Evolutionary conservation across 2,113 vertebrate species (phyloP), one percentile per base, ranked within the genome.

Genomic region (Cacatua alba): DNA sequence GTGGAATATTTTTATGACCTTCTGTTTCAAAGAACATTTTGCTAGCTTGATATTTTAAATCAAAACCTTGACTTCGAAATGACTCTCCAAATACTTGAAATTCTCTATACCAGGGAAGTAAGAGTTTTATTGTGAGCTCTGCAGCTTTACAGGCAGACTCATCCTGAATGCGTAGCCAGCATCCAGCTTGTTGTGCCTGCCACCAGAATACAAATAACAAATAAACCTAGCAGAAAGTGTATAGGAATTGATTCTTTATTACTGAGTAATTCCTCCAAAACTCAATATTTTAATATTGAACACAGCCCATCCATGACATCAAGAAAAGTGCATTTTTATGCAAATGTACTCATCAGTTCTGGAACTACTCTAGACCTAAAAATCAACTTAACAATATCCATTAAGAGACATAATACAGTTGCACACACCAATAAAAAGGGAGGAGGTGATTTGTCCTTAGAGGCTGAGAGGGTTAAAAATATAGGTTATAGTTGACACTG

Each of bases 311-410:
- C 88, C 82, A 86, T 93, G 80, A 93, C 69, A 86, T 49, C 44
- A 49, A 84, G 11, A 95, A 88, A 33, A 79, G 77, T 71, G 64
- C 75, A 17, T 88, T 76, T 90, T 93, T 88, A 95, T 93, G 80
- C 44, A 96, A 92, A 95, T 72, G 19, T 48, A 93, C 88, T 88
- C 21, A 63, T 92, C 77, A 81, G 52, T 79, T 91, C 69, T 92
- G 80, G 82, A 96, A 68, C 17, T 8, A 64, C 11, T 88, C 39
- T 88, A 86, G 85, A 39, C 60, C 82, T 95, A 87, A 93, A 96
- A 92, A 93, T 90, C 72, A 75, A 92, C 86, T 94, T 94, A 95
- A 83, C 71, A 82, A 53, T 67, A 85, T 85, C 48, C 31, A 82
- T 90, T 53, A 90, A 65, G 41, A 79, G 17, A 51, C 41, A 86